phyloP scores from a whole-genome alignment of 2,888 invertebrate genomes.

The Hirtodrosophila trivittata region DNA sequence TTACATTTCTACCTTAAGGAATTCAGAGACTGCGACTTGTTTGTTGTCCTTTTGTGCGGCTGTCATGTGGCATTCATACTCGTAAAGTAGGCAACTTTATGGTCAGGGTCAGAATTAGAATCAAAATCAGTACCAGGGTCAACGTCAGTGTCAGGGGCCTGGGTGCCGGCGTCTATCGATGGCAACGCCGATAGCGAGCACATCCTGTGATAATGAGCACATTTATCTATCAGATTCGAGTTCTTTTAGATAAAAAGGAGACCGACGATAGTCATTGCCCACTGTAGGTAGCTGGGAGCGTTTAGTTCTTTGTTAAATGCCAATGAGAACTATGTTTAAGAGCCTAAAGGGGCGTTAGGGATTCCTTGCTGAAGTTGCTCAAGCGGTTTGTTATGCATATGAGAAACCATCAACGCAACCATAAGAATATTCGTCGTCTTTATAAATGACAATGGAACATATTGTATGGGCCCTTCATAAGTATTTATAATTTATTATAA shows the following conservation, averaged over 20 bases:
- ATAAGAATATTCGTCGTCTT: constrained; percentile 19
- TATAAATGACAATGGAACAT: constrained; percentile 5
- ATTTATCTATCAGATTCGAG: constrained; percentile 67
- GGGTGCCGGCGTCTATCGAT: constrained; percentile 64
- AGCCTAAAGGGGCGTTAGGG: not conserved
- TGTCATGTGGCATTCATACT: constrained; percentile 77
- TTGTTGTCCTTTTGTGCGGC: constrained; percentile 66
- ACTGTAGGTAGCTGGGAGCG: constrained; percentile 43
- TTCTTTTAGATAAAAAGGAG: constrained; percentile 49
- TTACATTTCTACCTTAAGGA: constrained; percentile 61
- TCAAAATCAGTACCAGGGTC: constrained; percentile 9
- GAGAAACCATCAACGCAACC: constrained; percentile 26
- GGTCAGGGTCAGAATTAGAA: constrained; percentile 33
- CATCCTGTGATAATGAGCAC: constrained; percentile 81
- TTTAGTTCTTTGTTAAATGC: no score
- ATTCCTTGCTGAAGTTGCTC: constrained; percentile 18
- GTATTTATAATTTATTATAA: constrained; percentile 16
- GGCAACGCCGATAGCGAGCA: constrained; percentile 67
- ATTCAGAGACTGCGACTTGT: constrained; percentile 29
- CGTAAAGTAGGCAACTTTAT: constrained; percentile 80
- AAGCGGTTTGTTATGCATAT: constrained; percentile 47
- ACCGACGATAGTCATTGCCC: constrained; percentile 39
- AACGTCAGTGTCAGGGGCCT: not conserved
- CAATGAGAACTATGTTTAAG: no score
- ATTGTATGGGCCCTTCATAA: not conserved